These are phyloP conservation scores for Liasis olivaceus DNA, from an alignment of 2,797 vertebrate species.

Conservation along the genomic window DNA sequence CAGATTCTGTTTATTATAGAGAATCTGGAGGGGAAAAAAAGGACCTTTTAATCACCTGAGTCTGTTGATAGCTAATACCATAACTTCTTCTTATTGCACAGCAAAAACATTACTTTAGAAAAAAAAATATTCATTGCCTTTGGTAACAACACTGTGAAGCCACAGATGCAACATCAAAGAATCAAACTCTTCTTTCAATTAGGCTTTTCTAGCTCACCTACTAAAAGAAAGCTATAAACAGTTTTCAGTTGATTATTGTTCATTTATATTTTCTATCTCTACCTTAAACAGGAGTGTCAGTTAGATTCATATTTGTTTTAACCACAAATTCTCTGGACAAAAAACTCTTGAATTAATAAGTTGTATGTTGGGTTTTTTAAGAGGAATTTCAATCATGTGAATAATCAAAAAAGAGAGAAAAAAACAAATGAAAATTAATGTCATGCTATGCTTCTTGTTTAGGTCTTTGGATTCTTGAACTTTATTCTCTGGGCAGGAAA, in stretches of 20 bases:
- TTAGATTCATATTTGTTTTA: background rate
- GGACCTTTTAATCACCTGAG: background rate
- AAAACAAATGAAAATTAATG: background rate
- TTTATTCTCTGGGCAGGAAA: conserved; percentile 99
- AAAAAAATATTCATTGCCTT: background rate
- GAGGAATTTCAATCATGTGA: background rate
- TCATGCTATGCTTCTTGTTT: conserved; percentile 55
- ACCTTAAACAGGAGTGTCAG: background rate
- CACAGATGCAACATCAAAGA: background rate
- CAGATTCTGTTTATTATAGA: background rate
- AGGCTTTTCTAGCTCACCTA: background rate
- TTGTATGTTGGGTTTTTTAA: background rate
- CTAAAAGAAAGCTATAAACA: background rate
- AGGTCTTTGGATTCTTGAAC: conserved; percentile 98
- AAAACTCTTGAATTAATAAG: background rate
- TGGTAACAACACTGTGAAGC: background rate
- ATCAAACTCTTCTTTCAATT: background rate
- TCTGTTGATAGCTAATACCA: background rate
- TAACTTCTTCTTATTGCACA: background rate
- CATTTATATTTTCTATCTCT: background rate
- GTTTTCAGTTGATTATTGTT: background rate
- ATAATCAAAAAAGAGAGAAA: background rate
- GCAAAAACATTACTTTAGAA: background rate
- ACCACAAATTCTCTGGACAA: background rate
- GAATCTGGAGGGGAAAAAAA: background rate